Evolutionary conservation across 2,888 invertebrate genomes (phyloP).

Genomic region (Sphecodes monilicornis): DNA sequence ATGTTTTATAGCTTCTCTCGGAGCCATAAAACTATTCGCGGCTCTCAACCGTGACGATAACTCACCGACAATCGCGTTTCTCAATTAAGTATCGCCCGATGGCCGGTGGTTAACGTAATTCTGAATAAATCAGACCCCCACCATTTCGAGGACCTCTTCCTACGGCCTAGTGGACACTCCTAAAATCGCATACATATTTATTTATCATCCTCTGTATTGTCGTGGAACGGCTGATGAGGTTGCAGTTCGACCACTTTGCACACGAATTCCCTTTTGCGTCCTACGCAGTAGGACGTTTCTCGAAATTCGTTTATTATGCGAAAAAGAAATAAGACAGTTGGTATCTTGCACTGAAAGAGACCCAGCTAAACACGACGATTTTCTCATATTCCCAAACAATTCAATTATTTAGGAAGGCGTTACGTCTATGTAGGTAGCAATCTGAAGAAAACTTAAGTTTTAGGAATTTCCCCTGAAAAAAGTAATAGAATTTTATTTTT

Average conservation of each 20-base stretch:
- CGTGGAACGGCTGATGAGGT: not conserved
- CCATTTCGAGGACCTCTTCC: conserved; percentile 69
- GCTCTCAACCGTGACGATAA: conserved; percentile 76
- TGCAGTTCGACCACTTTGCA: conserved; percentile 8
- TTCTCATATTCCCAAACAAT: not conserved
- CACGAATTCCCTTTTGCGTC: not conserved
- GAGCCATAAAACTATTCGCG: conserved; percentile 76
- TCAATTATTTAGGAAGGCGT: not conserved
- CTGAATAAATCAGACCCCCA: conserved; percentile 81
- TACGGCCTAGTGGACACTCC: conserved; percentile 58
- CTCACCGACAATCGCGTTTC: conserved; percentile 81
- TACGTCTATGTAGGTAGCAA: too few species aligned
- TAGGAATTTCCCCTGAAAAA: too few species aligned
- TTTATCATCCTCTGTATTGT: conserved; percentile 18
- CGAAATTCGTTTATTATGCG: not conserved
- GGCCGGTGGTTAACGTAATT: conserved; percentile 77
- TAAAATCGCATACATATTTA: conserved; percentile 42
- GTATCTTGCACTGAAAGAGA: not conserved
- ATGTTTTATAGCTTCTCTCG: conserved; percentile 52
- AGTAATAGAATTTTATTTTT: too few species aligned
- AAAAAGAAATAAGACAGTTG: not conserved
- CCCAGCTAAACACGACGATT: not conserved
- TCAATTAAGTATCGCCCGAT: conserved; percentile 81
- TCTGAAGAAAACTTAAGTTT: too few species aligned
- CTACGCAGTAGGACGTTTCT: not conserved